Evolutionary conservation across 2,113 vertebrate genomes (phyloP).

Genomic region (Fregata magnificens): DNA sequence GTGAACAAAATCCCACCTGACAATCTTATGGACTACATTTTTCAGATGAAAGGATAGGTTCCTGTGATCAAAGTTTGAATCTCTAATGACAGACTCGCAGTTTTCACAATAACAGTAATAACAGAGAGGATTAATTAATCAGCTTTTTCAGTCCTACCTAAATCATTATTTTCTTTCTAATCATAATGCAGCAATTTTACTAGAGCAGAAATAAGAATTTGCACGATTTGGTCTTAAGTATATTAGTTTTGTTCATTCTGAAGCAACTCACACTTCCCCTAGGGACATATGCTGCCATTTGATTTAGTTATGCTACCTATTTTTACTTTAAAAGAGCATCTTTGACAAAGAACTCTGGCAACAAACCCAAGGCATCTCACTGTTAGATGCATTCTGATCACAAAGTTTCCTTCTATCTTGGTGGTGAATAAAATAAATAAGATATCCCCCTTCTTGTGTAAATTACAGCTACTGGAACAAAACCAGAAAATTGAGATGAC

Average conservation of each 20-base stretch:
- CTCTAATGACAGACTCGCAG: conserved; percentile 35
- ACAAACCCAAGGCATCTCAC: neutral
- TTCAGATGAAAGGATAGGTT: neutral
- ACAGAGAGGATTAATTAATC: conserved; percentile 71
- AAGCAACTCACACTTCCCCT: neutral
- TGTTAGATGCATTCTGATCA: neutral
- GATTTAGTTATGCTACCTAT: neutral
- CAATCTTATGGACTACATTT: neutral
- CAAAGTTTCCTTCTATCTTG: neutral
- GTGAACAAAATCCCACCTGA: neutral
- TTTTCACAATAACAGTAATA: conserved; percentile 54
- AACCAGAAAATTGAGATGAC: neutral
- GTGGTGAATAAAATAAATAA: conserved; percentile 5
- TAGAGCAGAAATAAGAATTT: conserved; percentile 39
- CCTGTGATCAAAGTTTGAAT: conserved; percentile 49
- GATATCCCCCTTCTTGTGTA: neutral
- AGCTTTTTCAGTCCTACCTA: conserved; percentile 52
- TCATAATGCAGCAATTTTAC: conserved; percentile 56
- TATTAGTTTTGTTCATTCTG: conserved; percentile 6
- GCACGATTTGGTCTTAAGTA: neutral
- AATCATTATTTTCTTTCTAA: conserved; percentile 61
- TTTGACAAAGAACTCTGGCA: conserved; percentile 7
- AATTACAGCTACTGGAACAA: conserved; percentile 18
- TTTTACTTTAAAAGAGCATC: conserved; percentile 1
- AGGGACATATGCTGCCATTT: neutral